Percentiles rank a stretch among this genome's conserved stretches.
phyloP scores from a whole-genome alignment of 1,140 invertebrate species.

The Melitaea cinxia region DNA sequence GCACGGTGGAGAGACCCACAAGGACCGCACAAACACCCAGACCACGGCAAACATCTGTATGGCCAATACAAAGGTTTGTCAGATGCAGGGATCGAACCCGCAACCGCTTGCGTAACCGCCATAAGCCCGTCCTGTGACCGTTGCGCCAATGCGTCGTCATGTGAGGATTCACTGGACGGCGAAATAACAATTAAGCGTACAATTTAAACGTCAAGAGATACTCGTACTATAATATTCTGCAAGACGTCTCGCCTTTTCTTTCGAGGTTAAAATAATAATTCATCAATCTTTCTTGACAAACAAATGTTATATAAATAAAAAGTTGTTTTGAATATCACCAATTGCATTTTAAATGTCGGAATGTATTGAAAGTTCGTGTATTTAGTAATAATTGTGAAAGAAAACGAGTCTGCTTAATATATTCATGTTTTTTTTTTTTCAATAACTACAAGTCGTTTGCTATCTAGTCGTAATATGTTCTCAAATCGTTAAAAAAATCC shows the following conservation, averaged over 20 bases:
- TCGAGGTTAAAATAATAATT: background rate
- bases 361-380: background rate
- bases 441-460: background rate
- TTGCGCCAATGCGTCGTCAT: no score
- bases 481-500: no score
- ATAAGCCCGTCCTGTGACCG: no score
- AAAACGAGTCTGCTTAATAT: background rate
- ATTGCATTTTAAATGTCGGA: background rate
- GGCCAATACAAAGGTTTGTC: no score
- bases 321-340: no score
- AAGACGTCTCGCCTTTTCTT: background rate
- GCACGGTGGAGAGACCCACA: no score
- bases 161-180: no score
- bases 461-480: no score
- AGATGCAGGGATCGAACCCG: no score
- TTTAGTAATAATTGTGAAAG: background rate
- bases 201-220: background rate
- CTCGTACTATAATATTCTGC: background rate
- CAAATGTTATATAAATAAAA: slow-evolving; percentile 2
- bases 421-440: background rate
- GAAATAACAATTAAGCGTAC: background rate
- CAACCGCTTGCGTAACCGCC: no score
- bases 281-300: slow-evolving; percentile 7
- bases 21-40: no score
- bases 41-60: no score